phyloP scores from a whole-genome alignment of 1,140 invertebrate genomes.

The Philaenus spumarius region DNA sequence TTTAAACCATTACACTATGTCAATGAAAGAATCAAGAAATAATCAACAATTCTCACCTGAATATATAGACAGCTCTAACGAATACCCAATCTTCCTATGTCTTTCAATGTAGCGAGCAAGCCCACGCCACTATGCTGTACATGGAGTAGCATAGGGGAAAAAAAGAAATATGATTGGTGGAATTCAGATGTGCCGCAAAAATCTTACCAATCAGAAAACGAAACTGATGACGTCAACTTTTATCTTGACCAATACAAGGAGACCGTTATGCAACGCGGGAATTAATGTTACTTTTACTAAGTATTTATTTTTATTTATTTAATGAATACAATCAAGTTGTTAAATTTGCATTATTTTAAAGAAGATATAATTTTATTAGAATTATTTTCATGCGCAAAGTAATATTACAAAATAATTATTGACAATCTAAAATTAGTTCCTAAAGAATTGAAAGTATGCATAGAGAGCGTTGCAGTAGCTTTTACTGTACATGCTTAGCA shows the following conservation, averaged over 20 bases:
- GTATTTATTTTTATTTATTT: no score
- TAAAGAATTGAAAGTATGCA: no score
- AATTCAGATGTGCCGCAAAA: conserved; percentile 54
- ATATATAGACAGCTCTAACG: conserved; percentile 30
- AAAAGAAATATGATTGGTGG: conserved; percentile 45
- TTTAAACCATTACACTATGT: conserved; percentile 35
- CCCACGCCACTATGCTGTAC: conserved; percentile 54
- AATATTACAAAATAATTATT: no score
- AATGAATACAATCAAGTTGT: no score
- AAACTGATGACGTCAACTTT: neutral
- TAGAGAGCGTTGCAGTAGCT: no score
- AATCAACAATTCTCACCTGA: conserved; percentile 52
- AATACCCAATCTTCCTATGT: neutral
- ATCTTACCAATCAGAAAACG: conserved; percentile 46
- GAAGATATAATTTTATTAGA: no score
- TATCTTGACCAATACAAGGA: neutral
- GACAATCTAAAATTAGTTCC: no score
- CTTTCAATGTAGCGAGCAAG: conserved; percentile 33
- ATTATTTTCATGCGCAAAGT: no score
- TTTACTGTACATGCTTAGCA: no score
- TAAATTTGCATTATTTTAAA: no score
- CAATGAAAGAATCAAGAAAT: conserved; percentile 42
- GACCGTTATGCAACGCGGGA: conserved; percentile 10
- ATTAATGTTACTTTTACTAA: no score
- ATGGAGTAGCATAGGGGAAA: conserved; percentile 46